phyloP scores from a whole-genome alignment of 2,888 invertebrate genomes.

The Phaonia tiefii region DNA sequence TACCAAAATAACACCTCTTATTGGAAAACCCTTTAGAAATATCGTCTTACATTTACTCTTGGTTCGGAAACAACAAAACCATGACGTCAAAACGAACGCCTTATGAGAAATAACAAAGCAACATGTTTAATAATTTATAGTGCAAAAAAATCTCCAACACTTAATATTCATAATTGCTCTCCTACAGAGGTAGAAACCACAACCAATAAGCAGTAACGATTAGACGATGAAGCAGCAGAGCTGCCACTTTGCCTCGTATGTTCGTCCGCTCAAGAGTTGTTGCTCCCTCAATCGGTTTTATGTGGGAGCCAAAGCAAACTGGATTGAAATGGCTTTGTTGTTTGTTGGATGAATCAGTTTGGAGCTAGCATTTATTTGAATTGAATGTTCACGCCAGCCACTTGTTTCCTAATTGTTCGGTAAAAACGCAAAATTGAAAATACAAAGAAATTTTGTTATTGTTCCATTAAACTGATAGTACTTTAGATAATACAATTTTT shows the following conservation, averaged over 20 bases:
- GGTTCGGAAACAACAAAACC: background rate
- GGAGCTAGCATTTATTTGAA: constrained; percentile 27
- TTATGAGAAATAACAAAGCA: background rate
- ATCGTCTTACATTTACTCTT: background rate
- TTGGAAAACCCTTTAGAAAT: too few relatives aligned
- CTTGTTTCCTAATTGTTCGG: constrained; percentile 3
- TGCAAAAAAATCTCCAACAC: constrained; percentile 16
- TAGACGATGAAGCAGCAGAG: constrained; percentile 2
- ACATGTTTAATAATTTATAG: constrained; percentile 12
- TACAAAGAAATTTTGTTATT: background rate
- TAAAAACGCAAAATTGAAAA: background rate
- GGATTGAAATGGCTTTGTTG: constrained; percentile 29
- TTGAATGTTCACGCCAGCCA: background rate
- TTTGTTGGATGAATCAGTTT: constrained; percentile 51
- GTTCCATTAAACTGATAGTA: background rate
- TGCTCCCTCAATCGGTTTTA: constrained; percentile 22
- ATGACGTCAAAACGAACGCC: constrained; percentile 22
- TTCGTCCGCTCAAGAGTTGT: constrained; percentile 6
- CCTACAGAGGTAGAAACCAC: constrained; percentile 3
- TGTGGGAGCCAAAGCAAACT: constrained; percentile 43
- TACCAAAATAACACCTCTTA: too few relatives aligned
- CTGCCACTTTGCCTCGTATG: constrained; percentile 2
- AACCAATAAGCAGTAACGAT: background rate
- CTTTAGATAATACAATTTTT: background rate
- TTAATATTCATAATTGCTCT: constrained; percentile 33